Evolutionary conservation across 1,140 invertebrate species (phyloP), one percentile per base, ranked within the genome.

Genomic region (Drosophila hydei): DNA sequence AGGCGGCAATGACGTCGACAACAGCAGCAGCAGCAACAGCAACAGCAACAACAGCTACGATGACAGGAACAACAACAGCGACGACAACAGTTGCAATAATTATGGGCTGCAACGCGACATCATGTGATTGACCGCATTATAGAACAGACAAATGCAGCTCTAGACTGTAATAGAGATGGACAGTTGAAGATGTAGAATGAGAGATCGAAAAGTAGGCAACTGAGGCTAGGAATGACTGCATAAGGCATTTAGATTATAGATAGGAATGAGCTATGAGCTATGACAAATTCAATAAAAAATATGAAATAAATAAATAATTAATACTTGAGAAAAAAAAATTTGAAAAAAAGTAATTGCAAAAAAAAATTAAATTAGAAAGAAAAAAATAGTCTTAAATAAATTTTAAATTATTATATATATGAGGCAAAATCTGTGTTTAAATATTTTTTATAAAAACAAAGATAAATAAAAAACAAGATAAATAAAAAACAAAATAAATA

Each of bases 111-210:
- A 61, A 48, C 47, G 58, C 59, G 73, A 63, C 75, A 79, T 77
- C 68, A 76, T 85, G 80, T 85, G 80, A 85, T 85, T 85, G 80
- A 85, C 80, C 80, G 80, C 62, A 67, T 80, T 77, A 74, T 69
- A 60, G 70, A 42, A 51, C 42, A 56, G 27, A 16, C 14, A 59
- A 23, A 33, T 58, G 19, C 36, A 72, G 19, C 8, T 45, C 38
- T 8, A 23, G 45, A 42, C 38, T 11, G 12, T 8, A 48, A 48
- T 5, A 48, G 8, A 56, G 21, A n/a, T 1, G 11, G 11, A 40
- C 6, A 54, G 30, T 33, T 12, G 1, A 21, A 65, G 14, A n/a
- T 16, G 51, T 3, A 18, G 18, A 60, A 9, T 3, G 23, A 16
- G 0, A 23, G 4, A 25, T 9, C 30, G 36, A 23, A 30, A 36